Percentiles rank a stretch among this genome's conserved stretches.
Evolutionary conservation across 2,113 vertebrate genomes (phyloP).

Genomic region (Hassar affinis): DNA sequence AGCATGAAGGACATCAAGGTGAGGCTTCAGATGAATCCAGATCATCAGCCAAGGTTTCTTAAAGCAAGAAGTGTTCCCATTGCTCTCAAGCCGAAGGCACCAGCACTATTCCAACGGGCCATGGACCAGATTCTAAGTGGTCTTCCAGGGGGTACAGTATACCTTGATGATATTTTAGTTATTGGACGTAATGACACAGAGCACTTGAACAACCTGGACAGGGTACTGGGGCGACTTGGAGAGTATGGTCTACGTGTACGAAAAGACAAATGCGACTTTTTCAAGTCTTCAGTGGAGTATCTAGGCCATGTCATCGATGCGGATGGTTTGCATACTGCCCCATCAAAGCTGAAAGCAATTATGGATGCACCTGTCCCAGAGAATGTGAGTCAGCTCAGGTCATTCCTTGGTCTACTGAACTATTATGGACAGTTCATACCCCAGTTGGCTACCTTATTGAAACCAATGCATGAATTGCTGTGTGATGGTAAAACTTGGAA

Average conservation of each 20-base stretch:
- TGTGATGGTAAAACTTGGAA: neutral
- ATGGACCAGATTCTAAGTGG: constrained; percentile 19
- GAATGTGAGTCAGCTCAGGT: constrained; percentile 23
- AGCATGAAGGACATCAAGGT: too few species aligned
- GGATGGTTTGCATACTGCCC: too few species aligned
- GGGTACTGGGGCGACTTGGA: constrained; percentile 2
- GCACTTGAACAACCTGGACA: constrained; percentile 22
- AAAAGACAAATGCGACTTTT: too few species aligned
- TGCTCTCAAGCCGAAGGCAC: neutral
- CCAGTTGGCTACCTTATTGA: neutral
- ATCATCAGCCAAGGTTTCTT: too few species aligned
- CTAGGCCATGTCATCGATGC: too few species aligned
- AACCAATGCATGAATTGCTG: neutral
- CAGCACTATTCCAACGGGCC: neutral
- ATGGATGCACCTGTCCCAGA: too few species aligned
- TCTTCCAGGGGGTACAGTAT: neutral
- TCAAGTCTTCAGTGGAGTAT: too few species aligned
- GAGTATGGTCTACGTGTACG: too few species aligned
- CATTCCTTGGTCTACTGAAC: constrained; percentile 31
- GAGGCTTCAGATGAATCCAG: too few species aligned
- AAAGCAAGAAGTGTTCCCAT: too few species aligned
- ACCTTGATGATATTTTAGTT: constrained; percentile 21
- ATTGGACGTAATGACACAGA: neutral
- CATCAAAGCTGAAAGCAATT: too few species aligned
- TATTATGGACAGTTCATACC: constrained; percentile 39